Conservation (phyloP, 2,797 vertebrate species). For the Lepilemur septentrionalis region DNA sequence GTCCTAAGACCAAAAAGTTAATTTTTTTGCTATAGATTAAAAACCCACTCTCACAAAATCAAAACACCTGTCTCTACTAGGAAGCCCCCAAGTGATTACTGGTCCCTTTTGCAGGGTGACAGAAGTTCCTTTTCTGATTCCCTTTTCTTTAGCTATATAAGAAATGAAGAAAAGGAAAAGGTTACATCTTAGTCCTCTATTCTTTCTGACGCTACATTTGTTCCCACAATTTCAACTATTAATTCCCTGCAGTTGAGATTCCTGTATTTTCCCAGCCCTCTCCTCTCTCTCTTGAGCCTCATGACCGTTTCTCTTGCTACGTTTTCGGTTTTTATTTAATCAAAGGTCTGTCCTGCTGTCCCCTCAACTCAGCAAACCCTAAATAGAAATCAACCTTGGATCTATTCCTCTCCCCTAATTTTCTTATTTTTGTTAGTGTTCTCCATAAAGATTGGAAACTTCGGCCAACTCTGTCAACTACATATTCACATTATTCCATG, state of each 20-base stretch:
- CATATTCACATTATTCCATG: neutral
- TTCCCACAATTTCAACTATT: neutral
- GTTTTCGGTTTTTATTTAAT: neutral
- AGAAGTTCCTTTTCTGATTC: neutral
- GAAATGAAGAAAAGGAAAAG: neutral
- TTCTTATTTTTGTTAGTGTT: neutral
- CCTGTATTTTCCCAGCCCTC: neutral
- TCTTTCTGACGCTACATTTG: neutral
- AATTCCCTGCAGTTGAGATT: neutral
- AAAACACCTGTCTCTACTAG: neutral
- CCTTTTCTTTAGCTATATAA: neutral
- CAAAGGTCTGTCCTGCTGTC: neutral
- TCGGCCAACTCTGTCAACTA: neutral
- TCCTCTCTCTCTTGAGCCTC: neutral
- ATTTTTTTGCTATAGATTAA: neutral
- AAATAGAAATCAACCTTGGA: neutral
- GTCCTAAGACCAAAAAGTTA: neutral
- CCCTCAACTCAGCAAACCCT: neutral
- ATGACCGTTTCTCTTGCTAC: neutral
- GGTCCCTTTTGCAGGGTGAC: neutral
- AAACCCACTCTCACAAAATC: conserved; percentile 1
- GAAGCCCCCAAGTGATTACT: neutral
- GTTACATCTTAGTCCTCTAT: neutral
- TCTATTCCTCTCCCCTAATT: neutral
- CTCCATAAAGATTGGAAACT: neutral